phyloP scores from a whole-genome alignment of 2,888 invertebrate genomes.

The Neuroscelio doddi region DNA sequence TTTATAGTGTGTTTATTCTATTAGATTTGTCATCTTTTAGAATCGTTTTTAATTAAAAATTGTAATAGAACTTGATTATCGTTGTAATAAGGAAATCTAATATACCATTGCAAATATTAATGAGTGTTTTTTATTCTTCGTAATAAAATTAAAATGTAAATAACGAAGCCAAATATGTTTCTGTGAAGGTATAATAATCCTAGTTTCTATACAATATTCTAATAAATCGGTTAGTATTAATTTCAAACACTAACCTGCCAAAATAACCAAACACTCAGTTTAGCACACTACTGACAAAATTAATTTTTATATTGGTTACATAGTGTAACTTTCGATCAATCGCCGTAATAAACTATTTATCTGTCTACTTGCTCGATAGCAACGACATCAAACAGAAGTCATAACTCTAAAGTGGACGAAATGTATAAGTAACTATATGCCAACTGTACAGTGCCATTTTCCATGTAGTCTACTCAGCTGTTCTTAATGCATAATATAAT shows the following conservation, averaged over 20 bases:
- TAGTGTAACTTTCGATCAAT: slow-evolving; percentile 46
- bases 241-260: slow-evolving; percentile 29
- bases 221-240: slow-evolving; percentile 37
- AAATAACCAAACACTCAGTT: slow-evolving; percentile 39
- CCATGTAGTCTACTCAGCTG: slow-evolving; percentile 4
- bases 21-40: too few species aligned
- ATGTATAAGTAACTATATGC: slow-evolving; percentile 31
- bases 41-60: too few species aligned
- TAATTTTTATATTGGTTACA: slow-evolving; percentile 43
- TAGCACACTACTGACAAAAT: slow-evolving; percentile 33
- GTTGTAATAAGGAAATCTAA: too few species aligned
- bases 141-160: neutral
- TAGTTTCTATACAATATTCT: slow-evolving; percentile 21
- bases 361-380: slow-evolving; percentile 34
- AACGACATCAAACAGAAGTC: slow-evolving; percentile 43
- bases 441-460: slow-evolving; percentile 12
- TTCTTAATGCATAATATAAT: too few species aligned
- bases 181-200: slow-evolving; percentile 25
- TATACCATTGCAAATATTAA: too few species aligned
- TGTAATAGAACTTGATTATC: too few species aligned
- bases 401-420: slow-evolving; percentile 35
- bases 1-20: too few species aligned
- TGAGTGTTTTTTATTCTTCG: neutral
- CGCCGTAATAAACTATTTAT: slow-evolving; percentile 42
- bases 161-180: slow-evolving; percentile 5